Evolutionary conservation across 2,797 vertebrate species (phyloP).

Genomic region (Muscicapa comitata): DNA sequence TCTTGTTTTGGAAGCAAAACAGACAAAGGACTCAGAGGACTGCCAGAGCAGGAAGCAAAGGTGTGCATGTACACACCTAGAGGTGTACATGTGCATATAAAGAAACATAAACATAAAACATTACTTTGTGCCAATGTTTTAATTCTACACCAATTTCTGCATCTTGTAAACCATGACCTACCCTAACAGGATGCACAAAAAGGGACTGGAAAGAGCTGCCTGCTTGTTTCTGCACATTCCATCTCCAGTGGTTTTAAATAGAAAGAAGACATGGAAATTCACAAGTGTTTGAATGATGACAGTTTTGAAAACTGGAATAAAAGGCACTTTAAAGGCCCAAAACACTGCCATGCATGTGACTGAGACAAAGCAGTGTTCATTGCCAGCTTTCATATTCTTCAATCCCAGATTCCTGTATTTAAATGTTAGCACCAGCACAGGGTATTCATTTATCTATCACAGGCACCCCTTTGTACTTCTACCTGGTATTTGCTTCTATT

Average conservation of each 20-base stretch:
- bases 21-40: background rate
- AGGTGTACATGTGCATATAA: background rate
- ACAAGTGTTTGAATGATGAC: background rate
- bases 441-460: background rate
- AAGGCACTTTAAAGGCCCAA: background rate
- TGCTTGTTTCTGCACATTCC: background rate
- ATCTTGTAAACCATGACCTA: background rate
- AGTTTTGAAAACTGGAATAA: background rate
- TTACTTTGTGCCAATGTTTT: background rate
- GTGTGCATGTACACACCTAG: background rate
- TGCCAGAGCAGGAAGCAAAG: background rate
- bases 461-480: background rate
- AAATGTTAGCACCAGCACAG: background rate
- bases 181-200: background rate
- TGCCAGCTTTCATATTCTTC: background rate
- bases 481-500: background rate
- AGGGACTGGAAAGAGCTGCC: background rate
- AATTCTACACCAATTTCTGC: background rate
- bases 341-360: background rate
- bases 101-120: background rate
- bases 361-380: background rate
- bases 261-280: background rate
- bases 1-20: background rate
- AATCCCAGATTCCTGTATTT: background rate
- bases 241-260: background rate